Evolutionary conservation across 2,113 vertebrate species (phyloP).

Genomic region (Anguilla japonica): DNA sequence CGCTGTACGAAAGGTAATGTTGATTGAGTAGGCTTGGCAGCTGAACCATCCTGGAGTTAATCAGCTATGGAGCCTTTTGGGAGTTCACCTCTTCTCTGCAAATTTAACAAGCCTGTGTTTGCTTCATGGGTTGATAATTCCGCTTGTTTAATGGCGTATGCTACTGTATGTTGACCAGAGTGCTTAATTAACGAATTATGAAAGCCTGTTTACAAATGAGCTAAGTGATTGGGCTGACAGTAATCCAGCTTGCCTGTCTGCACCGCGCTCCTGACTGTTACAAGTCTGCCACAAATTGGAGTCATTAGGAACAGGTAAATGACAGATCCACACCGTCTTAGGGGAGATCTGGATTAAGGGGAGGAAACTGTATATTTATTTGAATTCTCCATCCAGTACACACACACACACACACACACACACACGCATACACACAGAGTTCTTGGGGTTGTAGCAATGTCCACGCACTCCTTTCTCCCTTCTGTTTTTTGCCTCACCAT

Average conservation of each 20-base stretch:
- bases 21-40: conserved; percentile 44
- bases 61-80: conserved; percentile 39
- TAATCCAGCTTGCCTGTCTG: conserved; percentile 29
- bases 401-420: background rate
- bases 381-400: background rate
- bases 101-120: conserved; percentile 40
- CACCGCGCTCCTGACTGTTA: conserved; percentile 10
- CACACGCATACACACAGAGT: background rate
- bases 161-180: conserved; percentile 41
- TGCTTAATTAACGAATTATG: conserved; percentile 54
- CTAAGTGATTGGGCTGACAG: conserved; percentile 41
- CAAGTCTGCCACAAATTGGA: conserved; percentile 18
- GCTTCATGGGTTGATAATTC: conserved; percentile 50
- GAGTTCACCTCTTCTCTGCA: conserved; percentile 35
- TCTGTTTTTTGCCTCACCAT: background rate
- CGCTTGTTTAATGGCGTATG: conserved; percentile 48
- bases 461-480: background rate
- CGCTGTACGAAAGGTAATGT: conserved; percentile 31
- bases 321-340: conserved; percentile 23
- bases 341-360: conserved; percentile 21
- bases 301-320: conserved; percentile 34
- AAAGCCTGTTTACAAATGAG: conserved; percentile 56
- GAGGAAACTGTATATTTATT: conserved; percentile 4
- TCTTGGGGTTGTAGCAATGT: background rate
- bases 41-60: conserved; percentile 45